Percentiles rank a stretch among this genome's conserved stretches.
Evolutionary conservation across 1,140 invertebrate genomes (phyloP).

Genomic region (Lordiphosa mommai): DNA sequence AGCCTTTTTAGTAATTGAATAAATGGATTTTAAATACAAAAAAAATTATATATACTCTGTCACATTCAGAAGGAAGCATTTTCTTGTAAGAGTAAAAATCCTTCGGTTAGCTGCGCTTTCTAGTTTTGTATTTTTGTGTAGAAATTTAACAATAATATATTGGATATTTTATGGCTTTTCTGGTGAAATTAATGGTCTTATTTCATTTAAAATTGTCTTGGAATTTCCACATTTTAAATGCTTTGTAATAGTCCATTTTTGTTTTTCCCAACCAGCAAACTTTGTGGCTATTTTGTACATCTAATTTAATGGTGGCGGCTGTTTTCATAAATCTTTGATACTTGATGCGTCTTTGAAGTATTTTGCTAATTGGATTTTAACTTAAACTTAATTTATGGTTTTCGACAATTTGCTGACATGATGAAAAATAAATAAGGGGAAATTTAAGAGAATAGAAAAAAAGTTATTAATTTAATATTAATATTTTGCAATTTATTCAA

Average conservation of each 20-base stretch:
- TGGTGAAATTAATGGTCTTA: constrained; percentile 4
- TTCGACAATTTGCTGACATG: constrained; percentile 3
- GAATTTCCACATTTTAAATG: constrained; percentile 19
- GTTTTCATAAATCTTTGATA: constrained; percentile 11
- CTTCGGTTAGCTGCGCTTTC: too few species aligned
- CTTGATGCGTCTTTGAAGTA: constrained; percentile 11
- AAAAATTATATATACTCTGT: too few species aligned
- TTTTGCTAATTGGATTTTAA: constrained; percentile 35
- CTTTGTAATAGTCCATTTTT: constrained; percentile 15
- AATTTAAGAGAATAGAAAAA: too few species aligned
- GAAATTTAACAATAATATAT: too few species aligned
- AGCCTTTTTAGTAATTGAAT: too few species aligned
- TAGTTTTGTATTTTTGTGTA: too few species aligned
- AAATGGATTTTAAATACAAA: too few species aligned
- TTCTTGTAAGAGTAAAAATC: too few species aligned
- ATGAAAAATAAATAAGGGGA: too few species aligned
- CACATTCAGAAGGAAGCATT: too few species aligned
- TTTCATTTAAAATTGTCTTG: constrained; percentile 24
- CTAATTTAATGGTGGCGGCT: constrained; percentile 14
- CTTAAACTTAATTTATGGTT: constrained; percentile 21
- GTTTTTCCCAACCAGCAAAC: background rate
- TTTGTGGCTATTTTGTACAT: constrained; percentile 16
- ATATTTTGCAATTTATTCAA: too few species aligned
- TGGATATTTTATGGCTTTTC: constrained; percentile 30
- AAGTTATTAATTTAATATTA: too few species aligned